Evolutionary conservation across 1,140 invertebrate species (phyloP).

Genomic region (Acyrthosiphon pisum): DNA sequence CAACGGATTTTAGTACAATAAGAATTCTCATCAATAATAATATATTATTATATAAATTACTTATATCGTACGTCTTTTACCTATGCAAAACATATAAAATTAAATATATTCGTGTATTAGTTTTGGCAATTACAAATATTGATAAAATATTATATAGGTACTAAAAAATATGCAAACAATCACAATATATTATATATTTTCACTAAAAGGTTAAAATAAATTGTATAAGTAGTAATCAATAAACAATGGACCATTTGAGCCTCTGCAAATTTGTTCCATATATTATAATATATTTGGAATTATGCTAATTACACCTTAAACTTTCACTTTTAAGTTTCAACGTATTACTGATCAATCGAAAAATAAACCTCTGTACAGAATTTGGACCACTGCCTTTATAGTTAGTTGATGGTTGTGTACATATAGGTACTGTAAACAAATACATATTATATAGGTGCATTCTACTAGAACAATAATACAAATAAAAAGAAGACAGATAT

Average conservation of each 20-base stretch:
- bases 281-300: not conserved
- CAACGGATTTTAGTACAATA: too few species aligned
- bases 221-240: not conserved
- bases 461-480: conserved; percentile 13
- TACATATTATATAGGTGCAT: not conserved
- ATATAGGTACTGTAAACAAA: not conserved
- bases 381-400: conserved; percentile 28
- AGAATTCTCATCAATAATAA: too few species aligned
- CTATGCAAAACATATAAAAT: not conserved
- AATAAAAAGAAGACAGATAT: not conserved
- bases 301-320: not conserved
- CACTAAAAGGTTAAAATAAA: not conserved
- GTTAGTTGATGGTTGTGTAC: not conserved
- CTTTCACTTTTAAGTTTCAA: conserved; percentile 40
- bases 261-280: not conserved
- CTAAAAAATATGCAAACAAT: not conserved
- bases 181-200: not conserved
- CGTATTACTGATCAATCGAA: not conserved
- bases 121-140: not conserved
- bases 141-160: not conserved
- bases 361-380: not conserved
- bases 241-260: not conserved
- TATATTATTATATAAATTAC: too few species aligned
- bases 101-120: not conserved
- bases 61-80: not conserved